Evolutionary conservation across 2,888 invertebrate species (phyloP).

Genomic region (Entomobrya multifasciata): DNA sequence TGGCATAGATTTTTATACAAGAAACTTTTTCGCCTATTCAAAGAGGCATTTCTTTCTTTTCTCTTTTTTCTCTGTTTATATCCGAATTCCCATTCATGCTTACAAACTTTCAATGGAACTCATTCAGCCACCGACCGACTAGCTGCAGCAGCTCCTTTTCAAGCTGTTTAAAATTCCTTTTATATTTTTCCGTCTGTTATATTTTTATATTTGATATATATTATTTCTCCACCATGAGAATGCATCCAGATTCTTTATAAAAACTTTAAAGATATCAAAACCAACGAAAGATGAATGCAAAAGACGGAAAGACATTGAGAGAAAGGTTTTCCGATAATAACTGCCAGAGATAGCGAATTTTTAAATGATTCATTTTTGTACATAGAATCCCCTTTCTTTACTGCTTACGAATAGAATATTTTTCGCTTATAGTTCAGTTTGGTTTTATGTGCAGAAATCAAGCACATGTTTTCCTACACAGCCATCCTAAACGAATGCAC

Average conservation of each 20-base stretch:
- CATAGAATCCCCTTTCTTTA: not conserved
- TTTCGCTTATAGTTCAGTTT: no score
- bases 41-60: not conserved
- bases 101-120: constrained; percentile 63
- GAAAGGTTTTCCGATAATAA: not conserved
- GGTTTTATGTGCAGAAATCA: no score
- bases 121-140: constrained; percentile 58
- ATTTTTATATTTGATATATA: no score
- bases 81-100: constrained; percentile 37
- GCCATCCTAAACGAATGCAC: no score
- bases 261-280: constrained; percentile 31
- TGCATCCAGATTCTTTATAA: constrained; percentile 40
- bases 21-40: not conserved
- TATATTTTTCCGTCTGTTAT: constrained; percentile 36
- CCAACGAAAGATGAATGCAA: constrained; percentile 37
- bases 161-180: constrained; percentile 41
- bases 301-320: constrained; percentile 17
- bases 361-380: not conserved
- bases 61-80: not conserved
- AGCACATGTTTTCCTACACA: no score
- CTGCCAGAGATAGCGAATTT: not conserved
- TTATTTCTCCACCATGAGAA: no score
- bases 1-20: constrained; percentile 48
- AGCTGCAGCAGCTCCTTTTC: constrained; percentile 25
- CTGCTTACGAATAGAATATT: not conserved